A percentile compares a stretch with the other conserved stretches of the same genome.
These are phyloP conservation scores for Melipona beecheii DNA, from an alignment of 2,888 invertebrate species.

Conservation along the genomic window DNA sequence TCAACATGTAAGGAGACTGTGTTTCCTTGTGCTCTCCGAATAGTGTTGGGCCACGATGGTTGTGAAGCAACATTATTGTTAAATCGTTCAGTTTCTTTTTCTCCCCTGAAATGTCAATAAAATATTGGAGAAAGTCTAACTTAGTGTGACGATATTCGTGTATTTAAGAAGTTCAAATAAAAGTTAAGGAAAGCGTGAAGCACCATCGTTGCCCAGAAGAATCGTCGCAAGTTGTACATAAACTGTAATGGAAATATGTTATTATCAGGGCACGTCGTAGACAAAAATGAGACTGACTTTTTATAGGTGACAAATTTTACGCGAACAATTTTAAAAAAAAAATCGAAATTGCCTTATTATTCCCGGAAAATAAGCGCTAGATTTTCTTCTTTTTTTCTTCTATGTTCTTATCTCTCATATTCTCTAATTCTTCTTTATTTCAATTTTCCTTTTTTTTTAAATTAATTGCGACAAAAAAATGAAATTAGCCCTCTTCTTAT, in stretches of 20 bases:
- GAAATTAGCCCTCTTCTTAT: neutral
- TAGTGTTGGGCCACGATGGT: slow-evolving; percentile 58
- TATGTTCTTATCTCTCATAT: neutral
- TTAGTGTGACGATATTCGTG: slow-evolving; percentile 10
- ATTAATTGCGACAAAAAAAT: neutral
- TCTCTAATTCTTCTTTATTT: neutral
- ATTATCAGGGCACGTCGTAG: slow-evolving; percentile 67
- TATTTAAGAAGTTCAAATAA: slow-evolving; percentile 20
- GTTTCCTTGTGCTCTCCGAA: slow-evolving; percentile 47
- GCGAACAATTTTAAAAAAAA: slow-evolving; percentile 38
- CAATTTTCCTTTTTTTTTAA: neutral
- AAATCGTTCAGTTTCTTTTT: neutral
- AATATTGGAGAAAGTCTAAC: neutral
- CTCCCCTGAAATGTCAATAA: neutral
- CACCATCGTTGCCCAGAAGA: slow-evolving; percentile 52
- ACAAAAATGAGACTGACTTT: slow-evolving; percentile 81
- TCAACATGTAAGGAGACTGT: slow-evolving; percentile 39
- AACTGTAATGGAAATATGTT: slow-evolving; percentile 47
- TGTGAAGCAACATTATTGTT: neutral
- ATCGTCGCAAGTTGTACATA: slow-evolving; percentile 51
- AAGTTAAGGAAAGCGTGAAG: neutral
- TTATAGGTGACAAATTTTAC: slow-evolving; percentile 74
- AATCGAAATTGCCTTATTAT: slow-evolving; percentile 30
- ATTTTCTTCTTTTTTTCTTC: neutral
- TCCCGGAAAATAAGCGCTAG: neutral